phyloP scores from a whole-genome alignment of 92 coral and sea anemone genomes.

The Parazoanthus swiftii region DNA sequence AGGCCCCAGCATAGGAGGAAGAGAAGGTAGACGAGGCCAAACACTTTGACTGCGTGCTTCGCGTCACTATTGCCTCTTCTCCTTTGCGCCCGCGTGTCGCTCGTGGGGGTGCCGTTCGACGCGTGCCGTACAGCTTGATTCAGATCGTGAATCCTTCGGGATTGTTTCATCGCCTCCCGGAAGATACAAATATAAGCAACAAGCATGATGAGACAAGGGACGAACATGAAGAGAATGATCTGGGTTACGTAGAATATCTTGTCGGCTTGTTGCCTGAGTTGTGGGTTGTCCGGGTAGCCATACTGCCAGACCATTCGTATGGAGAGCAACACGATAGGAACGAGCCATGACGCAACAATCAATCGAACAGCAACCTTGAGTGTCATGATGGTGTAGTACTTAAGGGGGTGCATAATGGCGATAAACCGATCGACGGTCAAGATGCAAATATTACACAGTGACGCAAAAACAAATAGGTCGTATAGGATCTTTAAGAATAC shows the following conservation, averaged over 20 bases:
- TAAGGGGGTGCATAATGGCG: slow-evolving; percentile 54
- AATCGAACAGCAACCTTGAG: slow-evolving; percentile 47
- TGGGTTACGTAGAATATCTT: slow-evolving; percentile 79
- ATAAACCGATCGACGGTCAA: slow-evolving; percentile 65
- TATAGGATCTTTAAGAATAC: slow-evolving; percentile 65
- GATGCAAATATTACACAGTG: slow-evolving; percentile 77
- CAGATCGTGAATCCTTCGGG: slow-evolving; percentile 65
- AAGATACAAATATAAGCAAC: slow-evolving; percentile 71
- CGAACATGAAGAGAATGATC: slow-evolving; percentile 70
- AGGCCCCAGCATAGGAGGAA: slow-evolving; percentile 75
- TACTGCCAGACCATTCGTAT: slow-evolving; percentile 72
- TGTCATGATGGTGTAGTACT: slow-evolving; percentile 51
- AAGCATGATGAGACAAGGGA: slow-evolving; percentile 76
- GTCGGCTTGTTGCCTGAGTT: slow-evolving; percentile 57
- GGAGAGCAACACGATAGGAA: slow-evolving; percentile 63
- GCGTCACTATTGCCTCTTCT: slow-evolving; percentile 65
- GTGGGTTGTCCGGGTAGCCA: slow-evolving; percentile 54
- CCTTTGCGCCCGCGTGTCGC: slow-evolving; percentile 29
- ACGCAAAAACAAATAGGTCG: slow-evolving; percentile 77
- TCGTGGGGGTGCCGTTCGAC: slow-evolving; percentile 34
- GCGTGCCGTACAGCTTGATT: slow-evolving; percentile 47
- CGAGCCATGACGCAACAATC: slow-evolving; percentile 64
- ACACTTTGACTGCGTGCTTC: slow-evolving; percentile 74
- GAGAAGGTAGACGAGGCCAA: slow-evolving; percentile 72
- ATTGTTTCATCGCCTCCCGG: slow-evolving; percentile 66